A percentile compares a stretch with the other conserved stretches of the same genome.
Evolutionary conservation across 2,888 invertebrate genomes (phyloP).

Genomic region (Abrostola tripartita): DNA sequence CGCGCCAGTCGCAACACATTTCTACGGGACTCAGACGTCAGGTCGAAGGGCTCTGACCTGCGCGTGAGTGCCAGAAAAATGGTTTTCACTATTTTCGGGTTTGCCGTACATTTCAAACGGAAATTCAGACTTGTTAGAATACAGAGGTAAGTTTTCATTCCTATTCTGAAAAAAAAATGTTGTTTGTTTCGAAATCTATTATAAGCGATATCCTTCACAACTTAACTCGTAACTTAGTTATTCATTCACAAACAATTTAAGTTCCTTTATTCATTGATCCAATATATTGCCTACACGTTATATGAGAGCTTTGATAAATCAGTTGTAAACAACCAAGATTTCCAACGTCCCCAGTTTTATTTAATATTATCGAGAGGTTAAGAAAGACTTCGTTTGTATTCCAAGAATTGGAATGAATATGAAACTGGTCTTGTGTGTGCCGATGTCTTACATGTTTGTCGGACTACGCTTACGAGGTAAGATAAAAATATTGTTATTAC

Average conservation of each 20-base stretch:
- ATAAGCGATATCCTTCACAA: neutral
- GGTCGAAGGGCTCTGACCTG: slow-evolving; percentile 28
- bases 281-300: slow-evolving; percentile 1
- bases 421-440: slow-evolving; percentile 13
- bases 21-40: slow-evolving; percentile 44
- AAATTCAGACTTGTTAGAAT: slow-evolving; percentile 51
- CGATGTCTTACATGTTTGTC: slow-evolving; percentile 23
- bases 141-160: slow-evolving; percentile 50
- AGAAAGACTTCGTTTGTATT: slow-evolving; percentile 39
- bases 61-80: slow-evolving; percentile 28
- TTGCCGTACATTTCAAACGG: slow-evolving; percentile 34
- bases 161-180: slow-evolving; percentile 10
- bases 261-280: neutral
- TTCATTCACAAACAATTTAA: neutral
- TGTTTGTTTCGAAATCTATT: neutral
- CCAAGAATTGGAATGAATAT: slow-evolving; percentile 30
- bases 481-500: slow-evolving; percentile 13
- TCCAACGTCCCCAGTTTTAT: slow-evolving; percentile 10
- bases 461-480: slow-evolving; percentile 9
- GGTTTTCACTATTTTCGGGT: slow-evolving; percentile 46
- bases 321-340: slow-evolving; percentile 24
- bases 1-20: slow-evolving; percentile 41
- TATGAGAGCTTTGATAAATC: slow-evolving; percentile 22
- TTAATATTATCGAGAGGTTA: slow-evolving; percentile 33
- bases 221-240: too few relatives aligned